Conservation (phyloP, 2,888 invertebrate genomes). For the Crocallis elinguaria region DNA sequence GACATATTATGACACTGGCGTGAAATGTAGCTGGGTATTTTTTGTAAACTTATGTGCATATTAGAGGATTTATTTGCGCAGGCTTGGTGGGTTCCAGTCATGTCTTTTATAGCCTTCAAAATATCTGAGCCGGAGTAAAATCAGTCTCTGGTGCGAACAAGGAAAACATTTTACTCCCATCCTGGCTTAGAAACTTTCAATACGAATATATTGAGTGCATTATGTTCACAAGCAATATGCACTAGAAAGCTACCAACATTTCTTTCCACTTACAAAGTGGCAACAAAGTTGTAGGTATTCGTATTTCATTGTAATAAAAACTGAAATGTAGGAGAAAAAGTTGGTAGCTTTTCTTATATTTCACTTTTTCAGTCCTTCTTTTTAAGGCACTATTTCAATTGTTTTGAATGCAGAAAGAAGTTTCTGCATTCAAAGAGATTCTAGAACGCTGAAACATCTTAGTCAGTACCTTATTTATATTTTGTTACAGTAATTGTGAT, state of each 20-base stretch:
- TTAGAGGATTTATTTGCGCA: too few species aligned
- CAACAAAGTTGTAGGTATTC: conserved; percentile 8
- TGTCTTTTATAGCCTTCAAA: too few species aligned
- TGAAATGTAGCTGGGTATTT: too few species aligned
- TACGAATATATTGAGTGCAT: conserved; percentile 32
- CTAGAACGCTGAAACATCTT: neutral
- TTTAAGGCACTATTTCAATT: neutral
- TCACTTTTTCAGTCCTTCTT: neutral
- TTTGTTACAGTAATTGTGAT: neutral
- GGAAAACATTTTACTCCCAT: conserved; percentile 57
- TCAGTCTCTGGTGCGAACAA: conserved; percentile 44
- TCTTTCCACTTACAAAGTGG: conserved; percentile 12
- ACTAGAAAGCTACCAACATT: conserved; percentile 13
- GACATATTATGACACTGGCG: too few species aligned
- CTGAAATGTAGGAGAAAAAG: conserved; percentile 10
- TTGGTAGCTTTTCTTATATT: conserved; percentile 6
- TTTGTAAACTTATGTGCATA: too few species aligned
- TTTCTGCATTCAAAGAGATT: neutral
- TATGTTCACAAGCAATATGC: conserved; percentile 32
- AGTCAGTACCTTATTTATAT: neutral
- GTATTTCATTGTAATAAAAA: conserved; percentile 17
- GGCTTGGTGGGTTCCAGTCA: too few species aligned
- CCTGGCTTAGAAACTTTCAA: conserved; percentile 48
- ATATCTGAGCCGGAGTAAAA: too few species aligned
- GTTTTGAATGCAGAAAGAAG: neutral